Conservation (phyloP, 1,140 invertebrate genomes). For the Drosophila lini region DNA sequence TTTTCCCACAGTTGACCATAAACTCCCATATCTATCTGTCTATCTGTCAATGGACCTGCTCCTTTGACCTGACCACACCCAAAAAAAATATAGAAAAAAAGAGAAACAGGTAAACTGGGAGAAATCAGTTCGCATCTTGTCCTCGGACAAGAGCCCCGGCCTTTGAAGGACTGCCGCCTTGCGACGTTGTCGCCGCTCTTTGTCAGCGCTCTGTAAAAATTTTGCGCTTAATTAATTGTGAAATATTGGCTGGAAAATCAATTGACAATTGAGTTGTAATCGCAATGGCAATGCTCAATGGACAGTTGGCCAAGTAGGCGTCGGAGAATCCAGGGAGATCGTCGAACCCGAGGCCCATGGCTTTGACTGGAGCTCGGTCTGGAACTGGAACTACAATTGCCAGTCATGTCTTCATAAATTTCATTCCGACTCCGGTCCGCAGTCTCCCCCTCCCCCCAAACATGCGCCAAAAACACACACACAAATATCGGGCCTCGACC, state of each 20-base stretch:
- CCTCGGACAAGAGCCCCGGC: slow-evolving; percentile 4
- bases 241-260: slow-evolving; percentile 70
- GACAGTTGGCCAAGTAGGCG: slow-evolving; percentile 65
- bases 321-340: slow-evolving; percentile 50
- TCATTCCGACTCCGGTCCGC: slow-evolving; percentile 50
- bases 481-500: slow-evolving; percentile 45
- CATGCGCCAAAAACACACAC: slow-evolving; percentile 77
- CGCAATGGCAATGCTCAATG: slow-evolving; percentile 27
- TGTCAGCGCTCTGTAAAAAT: slow-evolving; percentile 55
- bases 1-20: slow-evolving; percentile 63
- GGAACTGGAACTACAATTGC: slow-evolving; percentile 71
- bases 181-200: slow-evolving; percentile 14
- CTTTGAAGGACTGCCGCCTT: slow-evolving; percentile 58
- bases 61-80: slow-evolving; percentile 69
- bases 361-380: slow-evolving; percentile 4
- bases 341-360: slow-evolving; percentile 38
- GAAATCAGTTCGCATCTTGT: slow-evolving; percentile 53
- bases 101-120: slow-evolving; percentile 29
- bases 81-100: neutral
- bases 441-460: slow-evolving; percentile 42
- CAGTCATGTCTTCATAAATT: slow-evolving; percentile 83
- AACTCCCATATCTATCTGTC: slow-evolving; percentile 30
- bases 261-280: slow-evolving; percentile 72
- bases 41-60: slow-evolving; percentile 55
- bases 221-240: slow-evolving; percentile 80